Base-by-base conservation (phyloP, 2,888 invertebrate genomes). In the Hydraecia micacea region DNA sequence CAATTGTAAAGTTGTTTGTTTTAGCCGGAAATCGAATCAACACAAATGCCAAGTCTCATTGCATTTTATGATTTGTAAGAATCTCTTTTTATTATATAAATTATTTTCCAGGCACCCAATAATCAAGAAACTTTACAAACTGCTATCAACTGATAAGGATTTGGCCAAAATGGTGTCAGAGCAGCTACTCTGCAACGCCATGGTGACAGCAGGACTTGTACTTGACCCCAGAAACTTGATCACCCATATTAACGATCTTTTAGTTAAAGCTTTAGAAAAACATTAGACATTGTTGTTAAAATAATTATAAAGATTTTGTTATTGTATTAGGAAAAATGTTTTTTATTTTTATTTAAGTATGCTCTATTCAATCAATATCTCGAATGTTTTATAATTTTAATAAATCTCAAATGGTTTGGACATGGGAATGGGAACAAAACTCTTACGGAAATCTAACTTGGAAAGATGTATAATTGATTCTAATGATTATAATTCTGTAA, bases 171-270 rank as follows among this genome's bases (percentile, higher is more conserved):
- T 99, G 89, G 97, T 99, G 15, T 97, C 98, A 0, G 98, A 99
- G 92, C 99, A 99, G 97, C 94, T 99, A 62, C 99, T 99, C 93
- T 98, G 98, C 78, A 99, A 99, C 94, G 98, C 99, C 0, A 99
- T 99, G 99, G 98, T 99, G 18, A 98, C 98, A 8, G 99, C 99
- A 62, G 99, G 99, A 18, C 97, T 99, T 52, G 97, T 99, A 1
- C 98, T 99, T 93, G 99, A 99, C 96, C 98, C 99, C 0, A 97
- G 99, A 85, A 97, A 98, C 81, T 97, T 99, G 86, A 97, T 99
- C 49, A 97, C 98, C 4, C 98, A 98, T 76, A 98, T 99, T 96
- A 99, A 99, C 94, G 98, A 98, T 88, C 97, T 99, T 74, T 95
- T 99, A 85, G 97, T 98, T 4, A 97, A 98, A 94, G 98, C 98